These are phyloP conservation scores for Mormyrus lacerda DNA, from an alignment of 2,113 vertebrate genomes.

Conservation along the genomic window DNA sequence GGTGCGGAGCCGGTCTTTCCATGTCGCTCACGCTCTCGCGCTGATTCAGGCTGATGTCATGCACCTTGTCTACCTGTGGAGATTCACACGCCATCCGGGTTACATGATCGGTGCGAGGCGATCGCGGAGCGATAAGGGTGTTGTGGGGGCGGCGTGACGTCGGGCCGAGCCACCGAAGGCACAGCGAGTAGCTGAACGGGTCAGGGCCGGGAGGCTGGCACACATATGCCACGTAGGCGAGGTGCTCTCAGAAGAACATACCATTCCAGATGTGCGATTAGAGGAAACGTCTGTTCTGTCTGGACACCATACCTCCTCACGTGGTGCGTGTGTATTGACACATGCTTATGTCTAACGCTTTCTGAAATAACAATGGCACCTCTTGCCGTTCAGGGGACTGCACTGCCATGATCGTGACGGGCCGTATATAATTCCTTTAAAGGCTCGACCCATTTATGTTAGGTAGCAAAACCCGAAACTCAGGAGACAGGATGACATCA, in stretches of 20 bases:
- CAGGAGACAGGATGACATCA: background rate
- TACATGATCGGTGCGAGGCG: background rate
- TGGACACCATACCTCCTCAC: background rate
- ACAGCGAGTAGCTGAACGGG: background rate
- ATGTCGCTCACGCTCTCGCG: background rate
- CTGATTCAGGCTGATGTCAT: background rate
- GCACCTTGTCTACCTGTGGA: background rate
- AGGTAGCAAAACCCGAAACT: background rate
- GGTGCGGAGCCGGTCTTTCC: background rate
- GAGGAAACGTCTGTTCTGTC: background rate
- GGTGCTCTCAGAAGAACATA: background rate
- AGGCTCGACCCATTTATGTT: background rate
- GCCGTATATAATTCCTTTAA: background rate
- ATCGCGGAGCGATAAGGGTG: background rate
- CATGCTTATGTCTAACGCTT: background rate
- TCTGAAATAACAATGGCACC: background rate
- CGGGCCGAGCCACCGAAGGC: no score
- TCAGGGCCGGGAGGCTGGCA: background rate
- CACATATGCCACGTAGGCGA: background rate
- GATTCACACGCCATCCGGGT: background rate
- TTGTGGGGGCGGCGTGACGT: background rate
- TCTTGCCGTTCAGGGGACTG: background rate
- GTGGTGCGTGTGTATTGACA: background rate
- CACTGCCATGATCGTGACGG: background rate
- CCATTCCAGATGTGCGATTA: background rate